Evolutionary conservation across 2,113 vertebrate genomes (phyloP), one percentile per base, ranked within the genome.

Genomic region (Orientallactaga bullata): DNA sequence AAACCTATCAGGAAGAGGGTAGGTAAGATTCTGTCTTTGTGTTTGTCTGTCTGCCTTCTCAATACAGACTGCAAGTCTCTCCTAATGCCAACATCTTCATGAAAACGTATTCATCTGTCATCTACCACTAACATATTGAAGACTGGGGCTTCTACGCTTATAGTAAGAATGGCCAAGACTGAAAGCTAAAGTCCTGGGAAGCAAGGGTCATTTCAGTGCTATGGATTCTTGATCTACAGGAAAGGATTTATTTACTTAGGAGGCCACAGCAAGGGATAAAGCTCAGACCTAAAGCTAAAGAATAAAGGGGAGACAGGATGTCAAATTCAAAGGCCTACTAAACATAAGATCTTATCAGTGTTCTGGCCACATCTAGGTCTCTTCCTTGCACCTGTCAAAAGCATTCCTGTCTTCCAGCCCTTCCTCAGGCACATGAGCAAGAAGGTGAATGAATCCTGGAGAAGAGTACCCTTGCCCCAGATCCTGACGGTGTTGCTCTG

Each of bases 11-110:
- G 32, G 55, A 37, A 60, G 47, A 90, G 20, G 60, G 10, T 80
- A 85, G 93, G 95, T 97, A 20, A 95, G 93, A 89, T 23, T 78
- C n/a, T 51, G 47, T 79, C n/a, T 73, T 90, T 92, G 23, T 73
- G 24, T 73, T 28, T 61, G 13, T 74, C 32, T 84, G 94, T 60
- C n/a, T 65, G 16, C 30, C 47, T 24, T 84, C 39, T 68, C 61
- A 88, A 51, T 13, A 47, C 23, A 78, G 28, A 84, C 12, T 66
- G 2, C 60, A 69, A 63, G 58, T 81, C n/a, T 76, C 86, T 9
- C 20, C 32, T 58, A 85, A 7, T 16, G 2, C 77, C 35, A 60
- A 18, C n/a, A 61, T n/a, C n/a, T 47, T 65, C 23, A n/a, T 4
- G 21, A 28, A 69, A 32, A 35, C 20, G 39, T 61, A 30, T 72